Conservation (phyloP, 2,113 vertebrate species). For the Anseranas semipalmata region DNA sequence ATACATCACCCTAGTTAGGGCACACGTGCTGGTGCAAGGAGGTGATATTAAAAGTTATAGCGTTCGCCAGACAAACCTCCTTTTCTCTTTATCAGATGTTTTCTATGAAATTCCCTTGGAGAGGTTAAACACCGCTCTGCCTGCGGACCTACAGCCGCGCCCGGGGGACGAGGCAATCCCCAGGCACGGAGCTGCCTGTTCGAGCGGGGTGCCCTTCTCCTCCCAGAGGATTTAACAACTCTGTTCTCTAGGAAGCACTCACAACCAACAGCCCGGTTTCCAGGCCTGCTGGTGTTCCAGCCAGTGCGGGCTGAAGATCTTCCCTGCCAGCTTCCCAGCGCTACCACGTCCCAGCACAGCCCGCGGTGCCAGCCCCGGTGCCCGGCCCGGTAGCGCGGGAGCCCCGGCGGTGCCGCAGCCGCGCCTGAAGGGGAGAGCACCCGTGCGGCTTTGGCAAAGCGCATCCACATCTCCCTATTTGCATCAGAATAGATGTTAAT, state of each 20-base stretch:
- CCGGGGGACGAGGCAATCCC: background rate
- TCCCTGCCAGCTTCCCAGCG: background rate
- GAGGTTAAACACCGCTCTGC: constrained; percentile 14
- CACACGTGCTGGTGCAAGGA: background rate
- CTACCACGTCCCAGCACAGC: background rate
- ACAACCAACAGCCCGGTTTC: background rate
- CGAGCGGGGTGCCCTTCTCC: background rate
- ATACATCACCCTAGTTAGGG: background rate
- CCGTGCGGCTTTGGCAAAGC: background rate
- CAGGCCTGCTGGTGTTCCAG: constrained; percentile 9
- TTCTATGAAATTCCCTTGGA: background rate
- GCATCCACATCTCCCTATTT: constrained; percentile 15
- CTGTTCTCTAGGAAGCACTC: background rate
- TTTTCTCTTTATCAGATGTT: constrained; percentile 14
- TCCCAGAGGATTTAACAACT: background rate
- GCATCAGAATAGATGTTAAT: constrained; percentile 19
- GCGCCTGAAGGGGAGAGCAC: constrained; percentile 14
- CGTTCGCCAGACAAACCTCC: background rate
- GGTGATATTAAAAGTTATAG: background rate
- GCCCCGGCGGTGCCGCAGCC: too few relatives aligned
- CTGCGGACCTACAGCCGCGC: constrained; percentile 32
- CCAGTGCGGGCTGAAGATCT: background rate
- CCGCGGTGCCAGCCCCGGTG: background rate
- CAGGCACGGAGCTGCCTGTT: background rate
- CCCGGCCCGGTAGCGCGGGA: too few relatives aligned